These are phyloP conservation scores for Chymomyza amoena DNA, from an alignment of 2,888 invertebrate species.

Conservation along the genomic window DNA sequence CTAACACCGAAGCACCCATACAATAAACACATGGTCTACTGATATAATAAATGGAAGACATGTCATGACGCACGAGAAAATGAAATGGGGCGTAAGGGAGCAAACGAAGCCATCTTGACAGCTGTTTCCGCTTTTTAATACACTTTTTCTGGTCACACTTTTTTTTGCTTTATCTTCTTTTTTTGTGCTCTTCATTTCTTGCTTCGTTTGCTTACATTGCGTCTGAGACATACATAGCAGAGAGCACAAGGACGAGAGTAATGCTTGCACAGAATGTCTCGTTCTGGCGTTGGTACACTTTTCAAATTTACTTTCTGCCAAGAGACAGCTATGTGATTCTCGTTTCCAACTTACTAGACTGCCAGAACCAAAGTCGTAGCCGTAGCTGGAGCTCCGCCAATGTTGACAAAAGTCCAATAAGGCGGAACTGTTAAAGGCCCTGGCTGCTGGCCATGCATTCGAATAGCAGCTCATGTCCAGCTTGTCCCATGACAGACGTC, in stretches of 20 bases:
- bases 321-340: conserved; percentile 72
- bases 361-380: no score
- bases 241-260: conserved; percentile 14
- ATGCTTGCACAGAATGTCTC: conserved; percentile 53
- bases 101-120: conserved; percentile 54
- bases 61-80: conserved; percentile 46
- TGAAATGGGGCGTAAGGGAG: background rate
- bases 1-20: conserved; percentile 14
- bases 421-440: conserved; percentile 24
- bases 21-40: background rate
- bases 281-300: conserved; percentile 54
- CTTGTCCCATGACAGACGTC: conserved; percentile 22
- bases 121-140: conserved; percentile 73
- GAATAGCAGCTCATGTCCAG: background rate
- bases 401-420: conserved; percentile 69
- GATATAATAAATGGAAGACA: conserved; percentile 63
- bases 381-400: conserved; percentile 15
- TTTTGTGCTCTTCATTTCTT: conserved; percentile 24
- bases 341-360: conserved; percentile 51
- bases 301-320: conserved; percentile 69
- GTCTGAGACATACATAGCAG: conserved; percentile 39
- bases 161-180: conserved; percentile 11
- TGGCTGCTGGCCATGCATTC: background rate
- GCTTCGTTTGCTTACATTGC: conserved; percentile 55
- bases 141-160: conserved; percentile 43